A percentile compares a stretch with the other conserved stretches of the same genome.
Conservation (phyloP, 1,140 invertebrate species). For the Pseudomyrmex pallidus region DNA sequence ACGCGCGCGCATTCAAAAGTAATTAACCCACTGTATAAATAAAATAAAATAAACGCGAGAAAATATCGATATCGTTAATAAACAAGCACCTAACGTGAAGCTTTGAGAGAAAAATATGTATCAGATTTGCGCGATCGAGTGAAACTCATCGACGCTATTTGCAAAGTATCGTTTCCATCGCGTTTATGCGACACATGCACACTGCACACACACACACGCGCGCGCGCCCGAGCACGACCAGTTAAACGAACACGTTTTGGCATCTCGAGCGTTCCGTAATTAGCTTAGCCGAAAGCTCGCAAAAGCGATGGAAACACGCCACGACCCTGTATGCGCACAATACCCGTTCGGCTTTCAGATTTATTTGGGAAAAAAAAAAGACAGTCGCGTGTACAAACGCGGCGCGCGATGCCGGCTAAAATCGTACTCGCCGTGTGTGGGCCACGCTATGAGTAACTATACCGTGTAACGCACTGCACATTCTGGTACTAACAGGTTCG, state of each 20-base stretch:
- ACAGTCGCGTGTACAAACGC: background rate
- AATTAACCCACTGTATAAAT: background rate
- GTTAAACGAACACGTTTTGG: background rate
- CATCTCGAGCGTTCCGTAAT: slow-evolving; percentile 18
- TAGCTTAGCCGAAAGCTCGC: slow-evolving; percentile 37
- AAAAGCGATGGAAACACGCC: slow-evolving; percentile 29
- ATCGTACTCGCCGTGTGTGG: slow-evolving; percentile 63
- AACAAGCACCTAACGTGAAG: background rate
- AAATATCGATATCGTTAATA: background rate
- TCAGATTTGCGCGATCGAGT: background rate
- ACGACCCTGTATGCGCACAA: background rate
- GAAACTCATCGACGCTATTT: background rate
- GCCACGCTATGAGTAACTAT: slow-evolving; percentile 34
- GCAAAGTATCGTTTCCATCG: slow-evolving; percentile 12
- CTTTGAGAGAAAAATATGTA: background rate
- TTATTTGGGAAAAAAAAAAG: slow-evolving; percentile 45
- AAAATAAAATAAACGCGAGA: background rate
- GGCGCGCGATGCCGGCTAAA: slow-evolving; percentile 59
- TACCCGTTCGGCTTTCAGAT: slow-evolving; percentile 36
- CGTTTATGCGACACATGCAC: too few relatives aligned
- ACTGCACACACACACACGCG: background rate
- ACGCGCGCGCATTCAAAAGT: background rate
- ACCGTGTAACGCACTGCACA: background rate
- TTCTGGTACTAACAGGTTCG: slow-evolving; percentile 44
- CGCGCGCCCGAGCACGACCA: too few relatives aligned